Evolutionary conservation across 1,140 invertebrate genomes (phyloP), one percentile per base, ranked within the genome.

Genomic region (Pseudobourletiella spinata): DNA sequence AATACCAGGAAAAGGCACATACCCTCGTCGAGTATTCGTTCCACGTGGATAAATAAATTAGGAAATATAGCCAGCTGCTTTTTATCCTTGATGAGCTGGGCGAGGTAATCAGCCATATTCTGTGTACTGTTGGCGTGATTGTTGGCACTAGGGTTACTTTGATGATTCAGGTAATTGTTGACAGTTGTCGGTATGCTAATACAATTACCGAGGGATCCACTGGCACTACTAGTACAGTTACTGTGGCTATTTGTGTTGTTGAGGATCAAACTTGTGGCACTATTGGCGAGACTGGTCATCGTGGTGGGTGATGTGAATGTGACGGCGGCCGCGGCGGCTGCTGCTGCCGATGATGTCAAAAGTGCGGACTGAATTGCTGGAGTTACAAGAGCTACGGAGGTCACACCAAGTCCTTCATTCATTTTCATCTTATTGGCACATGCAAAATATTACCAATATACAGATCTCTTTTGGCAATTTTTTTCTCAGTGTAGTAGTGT

Each of bases 41-140:
- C 96, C 73, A 98, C 86, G 81, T 99, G 97, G 79, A 95, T 86
- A 82, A 99, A 99, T 76, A 98, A 91, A 84, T 96, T 98, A 68
- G 97, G 95, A 81, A 99, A 97, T 75, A 95, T 95, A 73, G 92
- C 91, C 73, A 99, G 84, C 83, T 98, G 95, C 83, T 98, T 98
- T 82, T 96, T 95, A 84, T 99, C 97, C 85, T 99, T 99, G 74
- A 99, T 84, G 80, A 99, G 86, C 82, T 99, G 96, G 77, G 95
- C 94, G 83, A 99, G 84, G 84, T 99, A 99, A 81, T 99, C 97
- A 79, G 95, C 91, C 82, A 93, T 92, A 81, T 89, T 94, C 79
- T 93, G 90, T 77, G 90, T 91, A 55, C 39, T 55, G 75, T 86
- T 91, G 71, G 85, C 83, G 74, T 82, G 82, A 72, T 77, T 71